Conservation (phyloP, 2,888 invertebrate species). For the Biston betularia region DNA sequence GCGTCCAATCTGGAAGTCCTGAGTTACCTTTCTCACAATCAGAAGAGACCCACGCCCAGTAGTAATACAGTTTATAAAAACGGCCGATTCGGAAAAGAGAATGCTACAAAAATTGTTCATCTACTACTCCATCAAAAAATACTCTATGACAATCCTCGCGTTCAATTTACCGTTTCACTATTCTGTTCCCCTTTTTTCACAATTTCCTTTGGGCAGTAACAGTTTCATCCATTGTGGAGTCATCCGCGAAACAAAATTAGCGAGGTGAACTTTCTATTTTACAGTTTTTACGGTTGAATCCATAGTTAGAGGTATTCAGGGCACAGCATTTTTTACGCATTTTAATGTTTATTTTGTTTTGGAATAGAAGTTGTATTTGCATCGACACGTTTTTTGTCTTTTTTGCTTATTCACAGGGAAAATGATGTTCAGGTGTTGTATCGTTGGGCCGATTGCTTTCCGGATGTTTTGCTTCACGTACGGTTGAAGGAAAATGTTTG, state of each 20-base stretch:
- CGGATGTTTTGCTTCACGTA: conserved; percentile 12
- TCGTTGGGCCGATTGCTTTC: conserved; percentile 21
- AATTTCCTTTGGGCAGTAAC: conserved; percentile 43
- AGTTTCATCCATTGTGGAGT: conserved; percentile 42
- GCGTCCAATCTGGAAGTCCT: too few relatives aligned
- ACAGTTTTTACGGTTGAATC: conserved; percentile 32
- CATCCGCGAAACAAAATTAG: conserved; percentile 55
- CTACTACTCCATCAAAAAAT: conserved; percentile 31
- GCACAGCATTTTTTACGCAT: conserved; percentile 34
- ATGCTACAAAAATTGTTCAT: background rate
- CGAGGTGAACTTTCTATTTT: conserved; percentile 48
- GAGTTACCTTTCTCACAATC: too few relatives aligned
- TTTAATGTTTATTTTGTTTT: conserved; percentile 50
- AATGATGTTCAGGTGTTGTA: conserved; percentile 26
- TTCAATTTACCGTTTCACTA: conserved; percentile 35
- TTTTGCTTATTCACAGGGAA: conserved; percentile 36
- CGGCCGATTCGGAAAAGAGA: background rate
- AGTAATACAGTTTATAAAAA: too few relatives aligned
- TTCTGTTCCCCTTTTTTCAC: conserved; percentile 45
- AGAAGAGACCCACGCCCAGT: too few relatives aligned
- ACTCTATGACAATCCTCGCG: conserved; percentile 29
- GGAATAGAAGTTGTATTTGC: conserved; percentile 37
- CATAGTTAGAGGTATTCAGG: conserved; percentile 34
- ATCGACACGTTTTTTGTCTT: conserved; percentile 37
- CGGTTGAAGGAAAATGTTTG: conserved; percentile 10